Base-by-base conservation (phyloP, 1,140 invertebrate genomes). In the Leptinotarsa lineolata region DNA sequence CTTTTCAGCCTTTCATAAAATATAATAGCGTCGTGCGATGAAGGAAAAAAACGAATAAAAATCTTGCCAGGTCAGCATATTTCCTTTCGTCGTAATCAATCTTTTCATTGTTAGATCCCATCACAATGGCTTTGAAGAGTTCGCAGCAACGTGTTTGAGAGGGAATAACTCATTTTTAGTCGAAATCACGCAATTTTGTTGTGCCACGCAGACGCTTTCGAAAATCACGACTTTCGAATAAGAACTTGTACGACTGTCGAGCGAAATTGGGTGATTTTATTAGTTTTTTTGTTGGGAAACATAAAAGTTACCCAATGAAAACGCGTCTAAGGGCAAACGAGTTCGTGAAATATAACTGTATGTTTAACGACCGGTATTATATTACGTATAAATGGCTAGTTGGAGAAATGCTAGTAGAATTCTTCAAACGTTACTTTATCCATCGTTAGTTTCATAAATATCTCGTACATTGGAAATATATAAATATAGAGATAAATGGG, bases 1-100 rank as follows among this genome's bases (percentile, higher is more conserved):
- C 2, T 13, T 18, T 54, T 54, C 48, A 54, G n/a, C 4, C 48
- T 54, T 54, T 54, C n/a, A 54, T 54, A 54, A 54, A 18, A 54
- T 18, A 54, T 13, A 54, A 54, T 54, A 54, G 48, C 48, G 15
- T 16, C 16, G 1, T 18, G 4, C 4, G 4, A 18, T 6, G 48
- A 54, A 54, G 48, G 3, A 39, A 39, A 30, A 39, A 39, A 39
- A 8, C 11, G 30, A 54, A 54, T 54, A 65, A 65, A 65, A 65
- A 65, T 65, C 24, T 24, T 12, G 63, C 48, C 48, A 54, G 39
- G 63, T 65, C 63, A 65, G 63, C 63, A 16, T 65, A 24, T 65
- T 65, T 65, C 21, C 63, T 65, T 65, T 65, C 63, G n/a, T 16
- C 12, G 60, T 61, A 61, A 65, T 65, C 63, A 65, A 65, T 65